Evolutionary conservation across 2,113 vertebrate species (phyloP), one percentile per base, ranked within the genome.

Genomic region (Eurystomus gularis): DNA sequence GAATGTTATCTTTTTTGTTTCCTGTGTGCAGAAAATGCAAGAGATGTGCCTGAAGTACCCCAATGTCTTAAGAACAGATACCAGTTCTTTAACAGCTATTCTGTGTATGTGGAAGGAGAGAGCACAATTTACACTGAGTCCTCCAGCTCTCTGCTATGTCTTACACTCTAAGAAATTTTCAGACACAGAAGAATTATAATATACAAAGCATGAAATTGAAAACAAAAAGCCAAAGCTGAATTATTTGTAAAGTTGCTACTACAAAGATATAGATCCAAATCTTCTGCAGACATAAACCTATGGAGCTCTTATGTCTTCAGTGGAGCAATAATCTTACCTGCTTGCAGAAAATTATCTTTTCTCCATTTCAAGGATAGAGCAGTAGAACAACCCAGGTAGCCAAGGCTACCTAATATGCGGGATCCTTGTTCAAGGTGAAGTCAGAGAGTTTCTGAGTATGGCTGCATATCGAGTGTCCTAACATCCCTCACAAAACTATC

Each of bases 111-210:
- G 28, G 69, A 84, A 62, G 60, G 33, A 60, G 61, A 70, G 20
- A 88, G 12, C 7, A 55, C 51, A 58, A 87, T 94, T 96, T 87
- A 69, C 3, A 1, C 48, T 86, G 89, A 95, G 78, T 88, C 49
- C 66, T 91, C 66, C 66, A 58, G 46, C 52, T 51, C 44, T 82
- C 57, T 72, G 23, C 29, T 65, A 10, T 37, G 31, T 42, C 39
- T 76, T 72, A 33, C 37, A 29, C 16, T 54, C 42, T 26, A 76
- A 73, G 40, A 86, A 70, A 58, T 40, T 46, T 83, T 86, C 82
- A 92, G 71, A 60, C 37, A n/a, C 19, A 75, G 37, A 89, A 84
- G 42, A 96, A 62, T 96, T 96, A 86, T 68, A 82, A 66, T 35
- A 46, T 33, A 29, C 39, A 70, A 61, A 28, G 26, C 37, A 48